Evolutionary conservation across 37 sponge, comb jelly and placozoan genomes (phyloP).

Genomic region (Axinella damicornis): DNA sequence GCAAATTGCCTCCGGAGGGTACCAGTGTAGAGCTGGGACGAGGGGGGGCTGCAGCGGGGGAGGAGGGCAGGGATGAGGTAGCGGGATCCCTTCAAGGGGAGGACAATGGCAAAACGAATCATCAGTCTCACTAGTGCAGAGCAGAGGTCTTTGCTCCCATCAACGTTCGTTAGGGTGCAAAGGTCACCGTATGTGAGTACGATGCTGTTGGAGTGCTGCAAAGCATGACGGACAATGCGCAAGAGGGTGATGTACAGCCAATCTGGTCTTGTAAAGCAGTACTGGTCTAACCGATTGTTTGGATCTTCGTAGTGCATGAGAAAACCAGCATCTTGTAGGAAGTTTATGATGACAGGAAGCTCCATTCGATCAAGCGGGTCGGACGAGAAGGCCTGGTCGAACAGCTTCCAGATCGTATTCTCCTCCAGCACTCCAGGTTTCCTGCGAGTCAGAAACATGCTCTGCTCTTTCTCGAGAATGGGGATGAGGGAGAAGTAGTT

Average conservation of each 20-base stretch:
- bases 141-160: constrained; percentile 1
- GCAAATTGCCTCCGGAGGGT: constrained; percentile 73
- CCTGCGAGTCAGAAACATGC: neutral
- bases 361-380: constrained; percentile 69
- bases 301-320: constrained; percentile 80
- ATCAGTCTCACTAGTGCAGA: constrained; percentile 66
- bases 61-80: constrained; percentile 77
- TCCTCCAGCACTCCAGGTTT: constrained; percentile 64
- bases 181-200: constrained; percentile 36
- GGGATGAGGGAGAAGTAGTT: constrained; percentile 71
- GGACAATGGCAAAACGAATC: constrained; percentile 62
- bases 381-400: constrained; percentile 44
- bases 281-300: constrained; percentile 69
- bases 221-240: constrained; percentile 30
- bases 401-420: constrained; percentile 62
- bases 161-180: constrained; percentile 27
- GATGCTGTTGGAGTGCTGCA: constrained; percentile 16
- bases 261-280: constrained; percentile 66
- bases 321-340: constrained; percentile 67
- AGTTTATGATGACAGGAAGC: constrained; percentile 69
- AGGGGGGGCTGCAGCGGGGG: constrained; percentile 25
- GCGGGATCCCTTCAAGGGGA: constrained; percentile 40
- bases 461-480: constrained; percentile 49
- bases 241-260: constrained; percentile 61
- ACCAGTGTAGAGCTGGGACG: constrained; percentile 25